These are phyloP conservation scores for Boleophthalmus pectinirostris DNA, from an alignment of 2,113 vertebrate species.

Conservation along the genomic window DNA sequence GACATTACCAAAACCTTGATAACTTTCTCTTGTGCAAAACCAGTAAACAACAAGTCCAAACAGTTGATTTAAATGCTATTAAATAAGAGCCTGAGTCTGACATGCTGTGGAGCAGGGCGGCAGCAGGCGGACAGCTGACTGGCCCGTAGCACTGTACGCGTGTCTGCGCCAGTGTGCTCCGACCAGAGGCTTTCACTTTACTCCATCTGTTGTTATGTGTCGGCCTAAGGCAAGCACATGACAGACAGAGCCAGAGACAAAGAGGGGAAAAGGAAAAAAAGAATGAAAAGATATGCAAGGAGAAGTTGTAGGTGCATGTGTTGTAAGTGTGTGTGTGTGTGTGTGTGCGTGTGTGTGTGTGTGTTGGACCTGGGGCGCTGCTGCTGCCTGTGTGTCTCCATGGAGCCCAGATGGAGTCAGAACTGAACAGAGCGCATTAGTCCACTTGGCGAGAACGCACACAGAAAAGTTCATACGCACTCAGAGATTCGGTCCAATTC, in stretches of 20 bases:
- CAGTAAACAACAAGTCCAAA: neutral
- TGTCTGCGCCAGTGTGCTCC: constrained; percentile 15
- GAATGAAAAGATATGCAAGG: constrained; percentile 44
- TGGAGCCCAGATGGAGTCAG: constrained; percentile 70
- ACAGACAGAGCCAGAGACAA: constrained; percentile 34
- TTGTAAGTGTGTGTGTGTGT: neutral
- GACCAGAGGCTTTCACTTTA: constrained; percentile 28
- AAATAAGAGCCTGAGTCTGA: constrained; percentile 21
- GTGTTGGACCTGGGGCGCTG: constrained; percentile 51
- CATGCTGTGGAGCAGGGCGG: constrained; percentile 27
- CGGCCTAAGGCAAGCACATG: constrained; percentile 43
- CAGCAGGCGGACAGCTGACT: constrained; percentile 65
- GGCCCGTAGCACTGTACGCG: constrained; percentile 55
- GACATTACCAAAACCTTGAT: neutral
- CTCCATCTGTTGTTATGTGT: constrained; percentile 66
- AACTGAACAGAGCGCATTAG: constrained; percentile 65
- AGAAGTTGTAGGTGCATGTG: constrained; percentile 29
- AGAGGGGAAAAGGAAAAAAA: constrained; percentile 27
- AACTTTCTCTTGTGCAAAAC: neutral
- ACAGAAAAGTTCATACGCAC: constrained; percentile 42
- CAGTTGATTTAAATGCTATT: constrained; percentile 19
- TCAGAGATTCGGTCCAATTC: constrained; percentile 42
- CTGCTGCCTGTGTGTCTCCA: constrained; percentile 47
- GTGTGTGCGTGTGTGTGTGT: constrained; percentile 11
- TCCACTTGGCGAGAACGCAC: constrained; percentile 61